Evolutionary conservation across 53 echinoderm and acorn worm genomes (phyloP), one percentile per base, ranked within the genome.

Genomic region (Antedon mediterranea): DNA sequence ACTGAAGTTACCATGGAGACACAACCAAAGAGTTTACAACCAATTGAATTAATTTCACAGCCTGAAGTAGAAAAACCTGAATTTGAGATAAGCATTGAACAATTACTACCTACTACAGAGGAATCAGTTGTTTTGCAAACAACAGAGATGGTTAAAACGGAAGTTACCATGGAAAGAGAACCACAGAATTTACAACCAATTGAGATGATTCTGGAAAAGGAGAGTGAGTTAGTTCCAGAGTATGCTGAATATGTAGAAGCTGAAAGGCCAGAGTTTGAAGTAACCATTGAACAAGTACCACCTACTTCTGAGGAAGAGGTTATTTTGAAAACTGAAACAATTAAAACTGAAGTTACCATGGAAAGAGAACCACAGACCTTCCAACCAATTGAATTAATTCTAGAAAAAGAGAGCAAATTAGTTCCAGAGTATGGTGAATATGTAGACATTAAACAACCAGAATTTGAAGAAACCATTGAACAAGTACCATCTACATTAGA

Each of bases 371-470:
- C 81, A 76, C 91, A 30, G 28, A 70, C 88, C 33, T 73, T 85
- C 18, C 85, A 82, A 74, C 85, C 91, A n/a, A 80, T 91, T 30
- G 89, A 85, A 71, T 91, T 91, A 37, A 79, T 73, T 44, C 81
- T 85, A 75, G 79, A 78, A 74, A 81, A 85, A 32, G 78, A 84
- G 37, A 72, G 73, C 34, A 71, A 30, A 30, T 37, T 37, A 11
- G 37, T 37, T 37, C 37, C 37, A 37, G 37, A 37, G 11, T 37
- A 6, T 37, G 37, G 37, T 37, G 37, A 37, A 11, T 37, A 37
- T 37, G 11, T 37, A n/a, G n/a, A n/a, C n/a, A n/a, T n/a, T 37
- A 11, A 37, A 37, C 78, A 78, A 43, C 43, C 42, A 37, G 41
- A 37, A 32, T 34, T 34, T 75, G 89, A 82, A 71, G 71, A 81